phyloP scores from a whole-genome alignment of 2,113 vertebrate species.

The Hemibates koningsi region DNA sequence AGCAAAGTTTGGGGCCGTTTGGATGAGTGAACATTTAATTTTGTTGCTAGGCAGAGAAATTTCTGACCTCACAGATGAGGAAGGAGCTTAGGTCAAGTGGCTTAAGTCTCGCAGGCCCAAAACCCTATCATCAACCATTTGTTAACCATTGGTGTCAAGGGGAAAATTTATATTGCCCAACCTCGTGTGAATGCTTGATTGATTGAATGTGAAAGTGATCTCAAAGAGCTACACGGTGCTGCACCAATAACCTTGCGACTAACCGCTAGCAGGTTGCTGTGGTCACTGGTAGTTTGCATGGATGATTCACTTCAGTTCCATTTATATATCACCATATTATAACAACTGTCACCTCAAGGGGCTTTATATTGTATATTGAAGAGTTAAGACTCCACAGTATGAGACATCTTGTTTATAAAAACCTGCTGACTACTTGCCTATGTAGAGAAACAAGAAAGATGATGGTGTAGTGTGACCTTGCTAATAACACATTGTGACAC shows the following conservation, averaged over 20 bases:
- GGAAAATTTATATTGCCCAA: not conserved
- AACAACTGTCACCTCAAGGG: not conserved
- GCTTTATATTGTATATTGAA: not conserved
- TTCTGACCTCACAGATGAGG: not conserved
- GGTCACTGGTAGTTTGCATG: not conserved
- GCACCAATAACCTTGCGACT: not conserved
- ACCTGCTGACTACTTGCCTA: not conserved
- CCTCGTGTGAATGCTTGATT: not conserved
- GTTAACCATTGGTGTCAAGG: not conserved
- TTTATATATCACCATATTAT: not conserved
- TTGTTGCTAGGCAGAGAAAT: not conserved
- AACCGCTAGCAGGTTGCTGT: not conserved
- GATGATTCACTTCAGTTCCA: not conserved
- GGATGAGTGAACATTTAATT: not conserved
- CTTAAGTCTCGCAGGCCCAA: accelerated
- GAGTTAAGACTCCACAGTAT: not conserved
- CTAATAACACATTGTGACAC: not conserved
- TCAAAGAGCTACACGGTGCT: not conserved
- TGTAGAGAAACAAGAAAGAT: not conserved
- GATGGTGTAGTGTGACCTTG: not conserved
- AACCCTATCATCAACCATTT: not conserved
- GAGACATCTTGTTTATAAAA: not conserved
- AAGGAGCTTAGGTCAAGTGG: not conserved
- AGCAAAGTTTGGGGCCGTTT: not conserved
- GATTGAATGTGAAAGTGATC: not conserved